These are phyloP conservation scores for Noctua janthina DNA, from an alignment of 2,888 invertebrate genomes.

Conservation along the genomic window DNA sequence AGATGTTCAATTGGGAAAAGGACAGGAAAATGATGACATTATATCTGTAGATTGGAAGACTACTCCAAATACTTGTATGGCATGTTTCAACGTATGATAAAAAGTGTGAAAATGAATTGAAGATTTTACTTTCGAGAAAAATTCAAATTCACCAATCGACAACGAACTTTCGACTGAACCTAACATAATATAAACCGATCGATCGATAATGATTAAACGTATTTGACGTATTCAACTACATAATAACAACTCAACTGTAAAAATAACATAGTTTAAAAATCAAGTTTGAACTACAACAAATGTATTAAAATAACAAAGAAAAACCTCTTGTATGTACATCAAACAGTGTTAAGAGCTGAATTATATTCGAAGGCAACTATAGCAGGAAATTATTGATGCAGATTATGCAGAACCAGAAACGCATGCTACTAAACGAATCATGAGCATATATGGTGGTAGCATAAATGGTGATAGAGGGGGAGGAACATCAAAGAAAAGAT, in stretches of 20 bases:
- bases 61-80: neutral
- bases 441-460: neutral
- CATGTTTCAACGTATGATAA: too few relatives aligned
- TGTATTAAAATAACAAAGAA: neutral
- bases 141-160: neutral
- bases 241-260: neutral
- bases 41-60: neutral
- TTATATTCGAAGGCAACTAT: neutral
- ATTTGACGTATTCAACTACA: neutral
- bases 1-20: neutral
- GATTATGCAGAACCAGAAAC: neutral
- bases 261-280: neutral
- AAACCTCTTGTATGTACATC: neutral
- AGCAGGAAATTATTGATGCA: neutral
- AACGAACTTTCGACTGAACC: too few relatives aligned
- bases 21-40: neutral
- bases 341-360: neutral
- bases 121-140: neutral
- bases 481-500: neutral
- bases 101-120: too few relatives aligned
- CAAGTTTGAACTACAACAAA: neutral
- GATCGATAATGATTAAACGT: neutral
- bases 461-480: neutral
- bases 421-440: neutral
- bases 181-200: neutral